Base-by-base conservation (phyloP, 2,888 invertebrate genomes). In the Heliconius ismenius region DNA sequence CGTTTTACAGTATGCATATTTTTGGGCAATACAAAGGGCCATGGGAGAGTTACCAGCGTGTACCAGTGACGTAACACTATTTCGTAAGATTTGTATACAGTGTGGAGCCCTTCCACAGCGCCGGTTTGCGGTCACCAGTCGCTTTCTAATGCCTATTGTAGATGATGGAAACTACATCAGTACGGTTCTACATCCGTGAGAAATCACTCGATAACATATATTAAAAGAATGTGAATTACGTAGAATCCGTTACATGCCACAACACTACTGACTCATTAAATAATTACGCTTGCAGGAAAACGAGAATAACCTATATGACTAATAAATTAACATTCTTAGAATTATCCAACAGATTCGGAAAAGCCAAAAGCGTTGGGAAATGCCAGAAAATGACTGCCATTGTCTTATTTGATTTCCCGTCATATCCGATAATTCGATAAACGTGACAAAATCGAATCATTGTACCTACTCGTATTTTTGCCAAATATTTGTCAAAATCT, bases 81-180 rank as follows among this genome's bases (percentile, higher is more conserved):
- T 91, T 92, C 88, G 90, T 89, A 91, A 91, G 89, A 85, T 84
- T 81, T 81, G 82, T 86, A 74, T 68, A 82, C 80, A 80, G 80
- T 79, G 81, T 80, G 76, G 81, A 82, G 92, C 91, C 92, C 92
- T 91, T 91, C 91, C 86, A 90, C 85, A 89, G 86, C 87, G 91
- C 91, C 92, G 91, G 93, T 92, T 91, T 91, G 92, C 92, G 91
- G 93, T 90, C 90, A 89, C 88, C 85, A 86, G 87, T 83, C 86
- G 91, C 93, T 93, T 94, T 93, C 93, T 93, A 93, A 93, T 91
- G 88, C 85, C 87, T 87, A 92, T 93, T 92, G 93, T 92, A 88
- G 88, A 88, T 86, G 87, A 88, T 89, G 85, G 86, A 86, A 84
- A 86, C 86, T 87, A 86, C 85, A 85, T 88, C 85, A 87, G 86